Evolutionary conservation across 2,888 invertebrate species (phyloP), one percentile per base, ranked within the genome.

Genomic region (Gastracanthus pulcherrimus): DNA sequence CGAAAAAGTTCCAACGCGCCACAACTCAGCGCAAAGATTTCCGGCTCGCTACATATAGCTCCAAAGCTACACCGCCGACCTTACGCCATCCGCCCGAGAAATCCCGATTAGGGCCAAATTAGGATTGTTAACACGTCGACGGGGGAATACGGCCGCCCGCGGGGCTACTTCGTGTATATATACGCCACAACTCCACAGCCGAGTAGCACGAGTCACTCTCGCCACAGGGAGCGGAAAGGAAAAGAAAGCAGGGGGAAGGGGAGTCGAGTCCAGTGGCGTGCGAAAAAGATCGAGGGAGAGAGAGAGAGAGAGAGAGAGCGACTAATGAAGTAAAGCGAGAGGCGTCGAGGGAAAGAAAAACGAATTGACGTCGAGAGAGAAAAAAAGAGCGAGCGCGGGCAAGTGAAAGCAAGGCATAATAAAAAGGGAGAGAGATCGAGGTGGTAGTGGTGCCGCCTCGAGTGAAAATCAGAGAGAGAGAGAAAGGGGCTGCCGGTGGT

Each of bases 311-410:
- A 13, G n/a, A 38, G 58, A 23, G 69, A 19, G 36, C 2, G 51
- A 51, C 75, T 76, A 76, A 66, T 76, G 75, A 76, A 76, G 75
- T 76, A 67, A 83, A 67, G 75, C 23, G 51, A 34, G 62, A 55
- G 71, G 34, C 62, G 62, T 31, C 29, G 74, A 70, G 82, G 78
- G 76, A 75, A 29, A 51, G 34, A 36, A 62, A 76, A 78, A 70
- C 48, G 75, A 82, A 83, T 83, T 69, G 78, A 79, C 71, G 75
- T 81, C 66, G n/a, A n/a, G n/a, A n/a, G n/a, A n/a, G n/a, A 38
- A 76, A 77, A 72, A 67, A 31, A 62, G 58, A 26, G 29, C 19
- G 48, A 69, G 41, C 16, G 60, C 2, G 76, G 77, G 67, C n/a
- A 66, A 55, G 48, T 23, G 76, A 51, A 60, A 83, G 58, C 64